These are phyloP conservation scores for Schizaphis graminum DNA, from an alignment of 2,888 invertebrate genomes.

Conservation along the genomic window DNA sequence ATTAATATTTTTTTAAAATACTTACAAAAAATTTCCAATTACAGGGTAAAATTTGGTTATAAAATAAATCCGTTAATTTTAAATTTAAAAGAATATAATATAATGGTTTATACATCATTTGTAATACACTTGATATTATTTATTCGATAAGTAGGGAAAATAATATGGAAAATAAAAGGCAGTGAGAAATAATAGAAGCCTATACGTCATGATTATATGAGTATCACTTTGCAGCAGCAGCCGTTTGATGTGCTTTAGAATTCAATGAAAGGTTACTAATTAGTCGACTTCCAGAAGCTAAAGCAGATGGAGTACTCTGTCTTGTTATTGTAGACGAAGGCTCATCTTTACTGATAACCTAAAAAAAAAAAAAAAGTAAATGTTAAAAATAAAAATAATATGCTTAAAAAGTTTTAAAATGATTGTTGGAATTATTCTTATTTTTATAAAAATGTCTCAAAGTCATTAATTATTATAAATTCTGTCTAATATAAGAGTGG, in stretches of 20 bases:
- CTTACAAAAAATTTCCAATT: conserved; percentile 26
- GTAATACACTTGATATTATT: conserved; percentile 29
- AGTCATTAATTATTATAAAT: neutral
- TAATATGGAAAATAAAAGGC: conserved; percentile 49
- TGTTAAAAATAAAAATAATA: neutral
- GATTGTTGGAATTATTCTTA: neutral
- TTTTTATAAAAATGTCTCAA: neutral
- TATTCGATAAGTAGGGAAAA: conserved; percentile 51
- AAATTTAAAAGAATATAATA: conserved; percentile 25
- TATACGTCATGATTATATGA: conserved; percentile 13
- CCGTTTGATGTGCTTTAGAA: conserved; percentile 58
- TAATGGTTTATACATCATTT: conserved; percentile 6
- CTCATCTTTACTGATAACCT: conserved; percentile 26
- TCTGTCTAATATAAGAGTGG: neutral
- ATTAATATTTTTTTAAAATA: conserved; percentile 17
- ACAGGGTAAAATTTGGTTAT: conserved; percentile 16
- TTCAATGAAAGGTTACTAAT: conserved; percentile 52
- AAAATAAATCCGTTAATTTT: conserved; percentile 41
- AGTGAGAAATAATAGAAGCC: conserved; percentile 52
- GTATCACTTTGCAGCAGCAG: conserved; percentile 58
- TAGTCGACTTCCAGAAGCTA: conserved; percentile 48
- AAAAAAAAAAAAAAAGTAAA: neutral
- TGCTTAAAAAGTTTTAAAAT: neutral
- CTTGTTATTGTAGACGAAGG: neutral
- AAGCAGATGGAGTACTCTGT: conserved; percentile 39